Evolutionary conservation across 2,888 invertebrate genomes (phyloP), one percentile per base, ranked within the genome.

Genomic region (Aleiodes leptofemur): DNA sequence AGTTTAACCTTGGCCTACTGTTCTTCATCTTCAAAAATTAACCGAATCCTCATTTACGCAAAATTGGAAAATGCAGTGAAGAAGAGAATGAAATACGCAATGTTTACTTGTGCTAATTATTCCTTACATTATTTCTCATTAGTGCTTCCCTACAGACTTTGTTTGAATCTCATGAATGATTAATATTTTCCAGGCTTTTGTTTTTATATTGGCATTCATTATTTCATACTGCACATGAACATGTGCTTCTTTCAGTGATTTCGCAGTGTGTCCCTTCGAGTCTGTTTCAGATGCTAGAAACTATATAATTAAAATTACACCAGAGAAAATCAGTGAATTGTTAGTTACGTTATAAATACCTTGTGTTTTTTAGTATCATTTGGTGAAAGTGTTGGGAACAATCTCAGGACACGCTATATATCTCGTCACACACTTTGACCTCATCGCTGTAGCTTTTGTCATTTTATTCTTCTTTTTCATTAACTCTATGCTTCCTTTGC

Each of bases 371-470:
- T 76, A 77, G 76, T 77, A 76, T 82, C 82, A 82, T 82, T 83
- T 74, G 80, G 82, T 79, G 83, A 84, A 83, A 84, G 83, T 81
- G 81, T 82, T 80, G 82, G 78, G 81, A 81, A 81, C 74, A 77
- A 78, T 78, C 77, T 77, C 77, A 76, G 64, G 69, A 43, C 51
- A 61, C 14, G 51, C 23, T 29, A 23, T 23, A 23, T 23, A 51
- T n/a, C 29, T 34, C 16, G 55, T 71, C 68, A 61, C 71, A 70
- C 61, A 38, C n/a, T n/a, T 43, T 71, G 38, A 70, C 55, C 69
- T 56, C 53, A 7, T 9, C 31, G 34, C 23, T 23, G 43, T 11
- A n/a, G 29, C 64, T 51, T 59, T 31, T 71, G 61, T 59, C 74
- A 59, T 34, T 69, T 59, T 14, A 31, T 71, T 4, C 53, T 11